Evolutionary conservation across 2,888 invertebrate species (phyloP).

Genomic region (Dendrolimus houi): DNA sequence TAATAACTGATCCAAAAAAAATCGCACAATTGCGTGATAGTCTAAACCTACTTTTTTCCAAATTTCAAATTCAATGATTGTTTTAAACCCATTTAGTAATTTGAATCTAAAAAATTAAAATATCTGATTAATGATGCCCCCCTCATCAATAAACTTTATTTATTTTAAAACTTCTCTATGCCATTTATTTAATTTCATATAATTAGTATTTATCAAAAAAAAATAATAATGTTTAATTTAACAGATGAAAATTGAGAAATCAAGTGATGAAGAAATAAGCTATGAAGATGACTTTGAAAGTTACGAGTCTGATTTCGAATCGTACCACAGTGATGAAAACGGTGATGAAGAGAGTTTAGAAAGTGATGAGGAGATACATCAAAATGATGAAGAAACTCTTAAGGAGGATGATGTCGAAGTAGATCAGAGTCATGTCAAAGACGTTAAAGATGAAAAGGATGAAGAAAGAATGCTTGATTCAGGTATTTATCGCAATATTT

Average conservation of each 20-base stretch:
- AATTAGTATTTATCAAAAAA: constrained; percentile 5
- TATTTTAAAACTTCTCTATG: no score
- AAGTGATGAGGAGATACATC: constrained; percentile 1
- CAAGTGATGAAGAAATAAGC: constrained; percentile 51
- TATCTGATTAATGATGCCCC: no score
- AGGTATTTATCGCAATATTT: constrained; percentile 24
- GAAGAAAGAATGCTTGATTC: constrained; percentile 66
- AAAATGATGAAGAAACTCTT: constrained; percentile 9
- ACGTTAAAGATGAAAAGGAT: constrained; percentile 51
- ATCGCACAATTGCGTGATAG: no score
- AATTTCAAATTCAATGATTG: no score
- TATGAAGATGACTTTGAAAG: constrained; percentile 73
- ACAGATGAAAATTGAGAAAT: constrained; percentile 21
- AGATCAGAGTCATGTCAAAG: constrained; percentile 21
- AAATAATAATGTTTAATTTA: constrained; percentile 6
- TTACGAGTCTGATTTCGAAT: constrained; percentile 69
- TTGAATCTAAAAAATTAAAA: no score
- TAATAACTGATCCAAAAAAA: no score
- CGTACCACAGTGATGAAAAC: constrained; percentile 40
- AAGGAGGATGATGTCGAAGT: constrained; percentile 6
- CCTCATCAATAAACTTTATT: no score
- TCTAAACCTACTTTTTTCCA: background rate
- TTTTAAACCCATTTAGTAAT: no score
- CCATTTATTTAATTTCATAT: no score
- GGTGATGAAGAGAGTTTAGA: constrained; percentile 10